Conservation (phyloP, 2,797 vertebrate genomes). For the Hoplostethus mediterraneus region DNA sequence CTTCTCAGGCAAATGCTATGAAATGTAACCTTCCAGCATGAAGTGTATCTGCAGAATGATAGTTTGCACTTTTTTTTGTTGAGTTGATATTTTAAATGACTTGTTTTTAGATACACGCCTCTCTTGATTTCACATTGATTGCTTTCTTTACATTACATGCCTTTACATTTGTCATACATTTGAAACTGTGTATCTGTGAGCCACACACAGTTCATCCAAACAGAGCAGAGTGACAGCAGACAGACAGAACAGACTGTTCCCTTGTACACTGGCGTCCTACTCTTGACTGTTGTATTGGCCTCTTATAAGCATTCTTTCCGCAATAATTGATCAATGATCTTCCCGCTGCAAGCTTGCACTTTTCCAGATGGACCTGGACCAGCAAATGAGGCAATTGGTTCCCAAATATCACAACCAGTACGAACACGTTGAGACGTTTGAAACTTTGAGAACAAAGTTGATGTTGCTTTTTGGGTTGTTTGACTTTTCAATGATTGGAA, state of each 20-base stretch:
- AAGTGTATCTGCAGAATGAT: no score
- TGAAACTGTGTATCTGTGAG: background rate
- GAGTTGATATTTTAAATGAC: no score
- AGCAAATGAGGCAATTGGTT: background rate
- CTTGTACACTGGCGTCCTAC: background rate
- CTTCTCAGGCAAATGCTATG: no score
- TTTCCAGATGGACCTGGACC: background rate
- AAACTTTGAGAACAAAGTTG: conserved; percentile 54
- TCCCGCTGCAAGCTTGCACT: background rate
- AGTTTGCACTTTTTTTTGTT: no score
- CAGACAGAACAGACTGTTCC: background rate
- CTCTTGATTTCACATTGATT: no score
- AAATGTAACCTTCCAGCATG: no score
- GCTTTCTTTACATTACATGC: no score
- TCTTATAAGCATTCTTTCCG: conserved; percentile 28
- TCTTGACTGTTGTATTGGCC: conserved; percentile 16
- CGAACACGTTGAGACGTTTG: background rate
- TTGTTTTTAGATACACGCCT: no score
- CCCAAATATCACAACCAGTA: background rate
- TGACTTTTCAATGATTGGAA: conserved; percentile 3
- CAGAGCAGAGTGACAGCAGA: background rate
- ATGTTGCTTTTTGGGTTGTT: conserved; percentile 16
- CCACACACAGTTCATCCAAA: background rate
- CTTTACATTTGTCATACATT: background rate
- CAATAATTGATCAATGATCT: conserved; percentile 53